Evolutionary conservation across 2,888 invertebrate species (phyloP).

Genomic region (Coenonympha glycerion): DNA sequence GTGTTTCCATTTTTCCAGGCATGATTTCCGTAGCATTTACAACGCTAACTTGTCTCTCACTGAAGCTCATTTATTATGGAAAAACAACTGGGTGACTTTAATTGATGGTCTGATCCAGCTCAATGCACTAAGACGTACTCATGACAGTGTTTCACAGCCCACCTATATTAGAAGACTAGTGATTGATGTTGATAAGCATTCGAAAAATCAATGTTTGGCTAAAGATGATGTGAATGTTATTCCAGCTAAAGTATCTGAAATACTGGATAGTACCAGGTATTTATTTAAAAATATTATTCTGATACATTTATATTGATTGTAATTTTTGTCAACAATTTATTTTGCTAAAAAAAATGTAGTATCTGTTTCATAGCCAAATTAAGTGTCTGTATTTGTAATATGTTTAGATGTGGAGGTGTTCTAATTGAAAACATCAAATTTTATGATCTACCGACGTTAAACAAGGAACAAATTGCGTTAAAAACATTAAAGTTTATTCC

Average conservation of each 20-base stretch:
- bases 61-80: conserved; percentile 74
- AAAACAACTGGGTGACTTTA: conserved; percentile 86
- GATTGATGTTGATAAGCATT: conserved; percentile 39
- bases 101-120: conserved; percentile 89
- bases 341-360: too few relatives aligned
- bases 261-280: not conserved
- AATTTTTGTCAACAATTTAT: too few relatives aligned
- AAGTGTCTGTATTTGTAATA: not conserved
- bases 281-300: not conserved
- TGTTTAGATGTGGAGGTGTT: conserved; percentile 48
- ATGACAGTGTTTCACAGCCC: conserved; percentile 78
- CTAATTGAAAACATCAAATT: conserved; percentile 39
- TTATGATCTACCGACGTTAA: conserved; percentile 28
- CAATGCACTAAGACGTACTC: conserved; percentile 76
- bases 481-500: conserved; percentile 38
- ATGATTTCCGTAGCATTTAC: conserved; percentile 43
- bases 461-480: conserved; percentile 26
- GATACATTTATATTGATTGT: not conserved
- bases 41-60: conserved; percentile 36
- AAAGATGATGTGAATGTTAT: conserved; percentile 25
- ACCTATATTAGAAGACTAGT: conserved; percentile 48
- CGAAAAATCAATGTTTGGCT: not conserved
- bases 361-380: too few relatives aligned
- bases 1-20: conserved; percentile 26
- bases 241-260: conserved; percentile 28